Evolutionary conservation across 2,888 invertebrate species (phyloP), one percentile per base, ranked within the genome.

Genomic region (Lithophane ornitopus): DNA sequence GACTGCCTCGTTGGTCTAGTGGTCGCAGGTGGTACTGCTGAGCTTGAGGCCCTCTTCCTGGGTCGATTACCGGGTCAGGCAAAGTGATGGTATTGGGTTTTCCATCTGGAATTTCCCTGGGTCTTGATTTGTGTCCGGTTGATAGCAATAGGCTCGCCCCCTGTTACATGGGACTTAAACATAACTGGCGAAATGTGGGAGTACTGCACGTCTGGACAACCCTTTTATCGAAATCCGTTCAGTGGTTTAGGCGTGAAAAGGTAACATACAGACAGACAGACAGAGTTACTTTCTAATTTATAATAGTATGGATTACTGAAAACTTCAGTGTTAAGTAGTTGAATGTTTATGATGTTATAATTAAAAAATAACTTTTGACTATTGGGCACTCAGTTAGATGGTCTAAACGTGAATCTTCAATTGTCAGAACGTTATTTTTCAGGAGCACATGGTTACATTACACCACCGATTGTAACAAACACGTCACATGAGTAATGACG

Each of bases 401-500:
- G 16, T 58, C 9, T 26, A 52, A 78, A 22, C 14, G 28, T 41
- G 26, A 44, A 75, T 26, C 2, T 63, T 46, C 28, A 56, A 62
- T 52, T 66, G 52, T 46, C 26, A 66, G n/a, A 39, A 54, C n/a
- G 9, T n/a, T 19, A 26, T 39, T 4, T 39, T 44, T 62, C 46
- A 56, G 71, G 49, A 41, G 14, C 44, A 59, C 6, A 19, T 54
- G 39, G 74, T 73, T 70, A 46, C 78, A 80, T 76, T 78, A 41
- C 83, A 78, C 71, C 74, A 83, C n/a, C 14, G 28, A 46, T 62
- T 71, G 72, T 68, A 83, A 79, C 54, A 65, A 11, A 12, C 12
- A 46, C 68, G 76, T 80, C 80, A 84, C 41, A 62, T 65, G 58
- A 62, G 67, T n/a, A 63, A 46, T 65, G 65, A 28, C 65, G 72